phyloP scores from a whole-genome alignment of 1,140 invertebrate genomes.

The Drosophila subpulchrella region DNA sequence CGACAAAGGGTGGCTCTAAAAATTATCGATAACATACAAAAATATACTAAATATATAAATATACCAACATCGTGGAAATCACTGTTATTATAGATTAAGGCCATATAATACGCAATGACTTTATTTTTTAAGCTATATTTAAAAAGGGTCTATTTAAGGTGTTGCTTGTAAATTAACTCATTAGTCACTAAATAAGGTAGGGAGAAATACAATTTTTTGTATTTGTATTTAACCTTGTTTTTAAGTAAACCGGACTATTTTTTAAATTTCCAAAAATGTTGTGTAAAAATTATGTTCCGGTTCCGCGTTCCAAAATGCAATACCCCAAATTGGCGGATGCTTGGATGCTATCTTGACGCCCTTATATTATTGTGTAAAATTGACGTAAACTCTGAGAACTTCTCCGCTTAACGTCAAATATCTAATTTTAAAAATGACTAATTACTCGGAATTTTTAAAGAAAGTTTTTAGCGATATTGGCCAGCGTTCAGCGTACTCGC shows the following conservation, averaged over 20 bases:
- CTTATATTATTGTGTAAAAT: constrained; percentile 37
- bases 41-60: too few species aligned
- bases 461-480: constrained; percentile 91
- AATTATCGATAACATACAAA: too few species aligned
- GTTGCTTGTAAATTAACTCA: too few species aligned
- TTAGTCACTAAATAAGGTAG: too few species aligned
- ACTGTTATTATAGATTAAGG: too few species aligned
- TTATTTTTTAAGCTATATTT: too few species aligned
- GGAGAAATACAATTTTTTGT: too few species aligned
- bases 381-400: constrained; percentile 11
- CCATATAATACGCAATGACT: too few species aligned
- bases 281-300: background rate
- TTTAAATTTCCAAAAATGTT: background rate
- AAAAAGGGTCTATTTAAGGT: too few species aligned
- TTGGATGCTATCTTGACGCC: background rate
- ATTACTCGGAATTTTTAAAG: constrained; percentile 88
- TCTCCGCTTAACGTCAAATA: constrained; percentile 26
- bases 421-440: constrained; percentile 45
- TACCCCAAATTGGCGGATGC: background rate
- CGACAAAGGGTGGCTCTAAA: too few species aligned
- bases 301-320: background rate
- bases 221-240: too few species aligned
- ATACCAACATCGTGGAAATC: too few species aligned
- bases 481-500: constrained; percentile 93
- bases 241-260: background rate